phyloP scores from a whole-genome alignment of 2,888 invertebrate species.

The Noctua fimbriata region DNA sequence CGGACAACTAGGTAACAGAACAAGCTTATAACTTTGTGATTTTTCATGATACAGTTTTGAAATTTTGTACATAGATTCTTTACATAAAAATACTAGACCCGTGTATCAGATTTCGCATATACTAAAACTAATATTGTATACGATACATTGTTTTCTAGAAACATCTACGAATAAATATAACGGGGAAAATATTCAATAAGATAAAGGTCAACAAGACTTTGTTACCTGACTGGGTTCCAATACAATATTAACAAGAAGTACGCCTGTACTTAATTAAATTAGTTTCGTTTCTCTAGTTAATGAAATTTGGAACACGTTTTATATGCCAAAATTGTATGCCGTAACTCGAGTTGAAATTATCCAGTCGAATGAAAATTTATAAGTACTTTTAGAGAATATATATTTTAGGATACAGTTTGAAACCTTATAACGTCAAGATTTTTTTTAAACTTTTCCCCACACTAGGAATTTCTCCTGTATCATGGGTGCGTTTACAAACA shows the following conservation, averaged over 20 bases:
- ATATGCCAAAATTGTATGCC: constrained; percentile 12
- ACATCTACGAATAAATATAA: not conserved
- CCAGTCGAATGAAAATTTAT: not conserved
- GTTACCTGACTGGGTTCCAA: constrained; percentile 10
- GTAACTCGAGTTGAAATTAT: not conserved
- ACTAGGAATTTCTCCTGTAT: too few relatives aligned
- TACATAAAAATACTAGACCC: too few relatives aligned
- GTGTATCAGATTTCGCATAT: too few relatives aligned
- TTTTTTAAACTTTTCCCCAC: too few relatives aligned
- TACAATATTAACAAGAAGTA: constrained; percentile 1
- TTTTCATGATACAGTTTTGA: too few relatives aligned
- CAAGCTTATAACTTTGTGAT: too few relatives aligned
- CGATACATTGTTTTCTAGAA: not conserved
- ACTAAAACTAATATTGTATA: too few relatives aligned
- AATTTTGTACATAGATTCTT: too few relatives aligned
- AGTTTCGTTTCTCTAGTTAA: constrained; percentile 26
- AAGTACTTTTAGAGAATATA: not conserved
- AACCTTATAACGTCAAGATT: not conserved
- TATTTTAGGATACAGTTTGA: constrained; percentile 3
- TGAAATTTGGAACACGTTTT: constrained; percentile 39
- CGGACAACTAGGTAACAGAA: too few relatives aligned
- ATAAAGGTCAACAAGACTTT: constrained; percentile 21
- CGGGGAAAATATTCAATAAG: not conserved
- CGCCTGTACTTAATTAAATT: constrained; percentile 33
- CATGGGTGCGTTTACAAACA: too few relatives aligned